Conservation (phyloP, 2,888 invertebrate genomes). For the Synanthedon formicaeformis region DNA sequence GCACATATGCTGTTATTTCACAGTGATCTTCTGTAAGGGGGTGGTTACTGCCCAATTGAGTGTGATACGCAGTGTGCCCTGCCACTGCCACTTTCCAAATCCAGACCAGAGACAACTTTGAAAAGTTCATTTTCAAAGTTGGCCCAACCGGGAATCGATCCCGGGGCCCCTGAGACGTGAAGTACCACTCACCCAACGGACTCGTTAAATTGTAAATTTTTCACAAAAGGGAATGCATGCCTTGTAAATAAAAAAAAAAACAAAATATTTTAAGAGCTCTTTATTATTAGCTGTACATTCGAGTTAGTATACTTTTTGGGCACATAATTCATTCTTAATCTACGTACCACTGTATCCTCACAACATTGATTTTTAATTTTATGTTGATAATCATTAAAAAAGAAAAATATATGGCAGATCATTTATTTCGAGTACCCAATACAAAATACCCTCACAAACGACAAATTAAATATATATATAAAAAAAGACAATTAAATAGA, state of each 20-base stretch:
- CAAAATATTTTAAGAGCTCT: conserved; percentile 54
- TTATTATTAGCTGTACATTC: conserved; percentile 72
- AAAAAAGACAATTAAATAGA: conserved; percentile 60
- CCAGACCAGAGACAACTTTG: too few relatives aligned
- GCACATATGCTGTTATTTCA: too few relatives aligned
- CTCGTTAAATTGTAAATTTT: neutral
- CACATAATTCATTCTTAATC: conserved; percentile 66
- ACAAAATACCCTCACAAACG: conserved; percentile 61
- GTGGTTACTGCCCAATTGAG: too few relatives aligned
- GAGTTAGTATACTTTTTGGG: conserved; percentile 71
- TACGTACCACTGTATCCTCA: conserved; percentile 52
- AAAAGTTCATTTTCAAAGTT: too few relatives aligned
- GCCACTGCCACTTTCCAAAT: too few relatives aligned
- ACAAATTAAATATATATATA: conserved; percentile 32
- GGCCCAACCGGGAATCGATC: too few relatives aligned
- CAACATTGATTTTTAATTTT: conserved; percentile 46
- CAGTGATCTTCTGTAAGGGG: too few relatives aligned
- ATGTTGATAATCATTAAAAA: conserved; percentile 54
- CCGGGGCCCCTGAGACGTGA: too few relatives aligned
- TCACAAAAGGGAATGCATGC: neutral
- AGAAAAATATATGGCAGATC: conserved; percentile 69
- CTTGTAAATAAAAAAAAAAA: conserved; percentile 15
- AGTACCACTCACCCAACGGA: too few relatives aligned
- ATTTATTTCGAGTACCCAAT: conserved; percentile 65
- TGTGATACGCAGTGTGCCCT: too few relatives aligned